Base-by-base conservation (phyloP, 2,797 vertebrate genomes). In the Malurus splendens region DNA sequence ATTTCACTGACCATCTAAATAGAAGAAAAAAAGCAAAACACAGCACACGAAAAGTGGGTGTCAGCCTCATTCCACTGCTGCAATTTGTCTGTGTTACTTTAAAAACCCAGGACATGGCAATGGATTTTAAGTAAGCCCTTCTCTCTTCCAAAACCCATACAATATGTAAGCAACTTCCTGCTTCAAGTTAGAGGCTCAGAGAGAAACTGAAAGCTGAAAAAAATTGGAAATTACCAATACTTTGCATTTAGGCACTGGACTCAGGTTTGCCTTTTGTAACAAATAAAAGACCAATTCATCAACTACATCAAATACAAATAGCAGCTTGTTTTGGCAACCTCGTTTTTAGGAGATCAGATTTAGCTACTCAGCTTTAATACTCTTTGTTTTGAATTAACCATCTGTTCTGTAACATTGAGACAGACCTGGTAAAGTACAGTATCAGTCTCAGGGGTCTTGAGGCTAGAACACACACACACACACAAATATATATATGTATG, bases 361-460 rank as follows among this genome's bases (percentile, higher is more conserved):
- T 91, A 78, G 62, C 90, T 89, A 87, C 68, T 90, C 74, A 60
- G 82, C 86, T 87, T 92, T 95, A 96, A 96, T 90, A 74, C 89
- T 68, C 86, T 86, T 67, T 75, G 55, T 92, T 93, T 92, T 82
- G 50, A 95, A 94, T 91, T 90, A 95, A 92, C 95, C 95, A 95
- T 96, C 95, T 96, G 96, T 86, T 93, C 89, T 82, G 66, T 17
- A 89, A 78, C 66, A 76, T 36, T 76, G 55, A 91, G 66, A 60
- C 67, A 64, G 74, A 90, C 22, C 48, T 79, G 72, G 72, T 73
- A n/a, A 92, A 90, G 18, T 3, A 52, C 41, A 48, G 51, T 41
- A 59, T 50, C 55, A 55, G 0, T 48, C 47, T 72, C 16, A 4
- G 5, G 28, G 45, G 12, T 82, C 55, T 56, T 23, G 23, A 56